Conservation (phyloP, 2,113 vertebrate genomes). For the Pelusios castaneus region DNA sequence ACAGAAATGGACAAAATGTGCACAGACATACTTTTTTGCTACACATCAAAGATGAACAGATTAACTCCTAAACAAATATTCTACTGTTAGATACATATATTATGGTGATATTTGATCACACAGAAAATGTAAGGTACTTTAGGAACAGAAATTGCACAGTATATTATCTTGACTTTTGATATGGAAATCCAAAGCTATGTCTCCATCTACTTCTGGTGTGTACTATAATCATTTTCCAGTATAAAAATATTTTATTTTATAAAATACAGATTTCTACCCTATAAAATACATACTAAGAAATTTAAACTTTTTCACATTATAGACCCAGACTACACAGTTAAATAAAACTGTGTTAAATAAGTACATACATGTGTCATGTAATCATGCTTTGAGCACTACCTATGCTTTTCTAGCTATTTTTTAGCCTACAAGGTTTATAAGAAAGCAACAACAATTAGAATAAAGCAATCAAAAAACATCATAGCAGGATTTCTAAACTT, state of each 20-base stretch:
- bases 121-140: not conserved
- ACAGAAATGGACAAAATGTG: not conserved
- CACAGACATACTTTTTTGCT: not conserved
- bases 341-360: not conserved
- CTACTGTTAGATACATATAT: not conserved
- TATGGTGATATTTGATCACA: rapidly evolving
- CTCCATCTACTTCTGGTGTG: not conserved
- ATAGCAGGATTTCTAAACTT: rapidly evolving
- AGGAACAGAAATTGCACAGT: not conserved
- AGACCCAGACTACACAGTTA: not conserved
- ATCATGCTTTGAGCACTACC: rapidly evolving
- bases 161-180: not conserved
- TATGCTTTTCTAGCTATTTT: not conserved
- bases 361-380: rapidly evolving
- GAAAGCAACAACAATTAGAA: not conserved
- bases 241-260: not conserved
- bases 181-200: not conserved
- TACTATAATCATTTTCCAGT: rapidly evolving
- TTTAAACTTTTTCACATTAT: not conserved
- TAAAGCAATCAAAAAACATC: not conserved
- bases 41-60: not conserved
- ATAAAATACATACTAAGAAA: not conserved
- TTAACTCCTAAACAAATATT: not conserved
- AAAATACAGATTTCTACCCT: rapidly evolving
- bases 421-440: not conserved